Base-by-base conservation (phyloP, 2,797 vertebrate genomes). In the Pantherophis vulpinus region DNA sequence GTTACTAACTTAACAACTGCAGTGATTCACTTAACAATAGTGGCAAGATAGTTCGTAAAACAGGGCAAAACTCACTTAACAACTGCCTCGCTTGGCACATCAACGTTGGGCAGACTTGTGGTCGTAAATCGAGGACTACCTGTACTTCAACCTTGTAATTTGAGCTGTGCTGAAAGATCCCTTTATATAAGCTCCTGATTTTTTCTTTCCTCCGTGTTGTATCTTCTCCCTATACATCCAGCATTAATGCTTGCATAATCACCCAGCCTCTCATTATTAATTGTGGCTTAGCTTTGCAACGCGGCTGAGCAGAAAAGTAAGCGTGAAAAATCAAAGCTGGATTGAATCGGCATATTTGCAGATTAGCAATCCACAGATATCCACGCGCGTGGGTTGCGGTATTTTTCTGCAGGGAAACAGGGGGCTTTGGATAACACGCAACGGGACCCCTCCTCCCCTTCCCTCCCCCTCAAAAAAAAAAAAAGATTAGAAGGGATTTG, bases 221-320 rank as follows among this genome's bases (percentile, higher is more conserved):
- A 93, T 93, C 95, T 96, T 96, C 93, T 94, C 92, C 94, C 70
- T 63, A 95, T 97, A 96, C 94, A 70, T 97, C 96, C 93, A 95
- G 94, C 92, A 92, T 60, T 97, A 98, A 97, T 96, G 88, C 94
- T 51, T 94, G 88, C 87, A 95, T 96, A 97, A 97, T 97, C 96
- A 97, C 89, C 90, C 94, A 96, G 94, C 95, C 96, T 97, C 95
- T 97, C 96, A 97, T 94, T 97, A 97, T 98, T 97, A 98, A 97
- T 98, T 97, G 95, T 93, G 95, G 96, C 95, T 97, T 97, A 97
- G 95, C 95, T 97, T 97, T 94, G 95, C 95, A 96, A 95, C 91
- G 95, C 95, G 93, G 94, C 97, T 97, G 96, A 97, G 94, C 51
- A 91, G 96, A 97, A 97, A 97, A 96, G 96, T 94, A 95, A 97